phyloP scores from a whole-genome alignment of 2,888 invertebrate genomes.

The Lordiphosa andalusiaca region DNA sequence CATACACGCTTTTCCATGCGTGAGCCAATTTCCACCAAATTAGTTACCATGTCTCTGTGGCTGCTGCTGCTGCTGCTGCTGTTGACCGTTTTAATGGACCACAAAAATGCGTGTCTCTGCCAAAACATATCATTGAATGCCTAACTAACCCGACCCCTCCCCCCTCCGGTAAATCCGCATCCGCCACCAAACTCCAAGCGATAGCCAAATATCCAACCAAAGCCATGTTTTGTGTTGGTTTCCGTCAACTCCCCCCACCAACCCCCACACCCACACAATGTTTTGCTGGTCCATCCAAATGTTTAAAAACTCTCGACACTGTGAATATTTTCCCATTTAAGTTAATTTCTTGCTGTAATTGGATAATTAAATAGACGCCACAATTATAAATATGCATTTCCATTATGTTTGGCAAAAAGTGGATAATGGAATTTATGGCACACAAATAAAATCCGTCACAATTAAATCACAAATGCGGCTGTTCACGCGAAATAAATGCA shows the following conservation, averaged over 20 bases:
- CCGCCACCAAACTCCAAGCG: slow-evolving; percentile 48
- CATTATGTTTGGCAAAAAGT: slow-evolving; percentile 40
- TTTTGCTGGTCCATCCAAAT: slow-evolving; percentile 9
- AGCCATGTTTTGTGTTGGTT: slow-evolving; percentile 33
- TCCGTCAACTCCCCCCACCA: slow-evolving; percentile 14
- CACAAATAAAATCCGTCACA: slow-evolving; percentile 36
- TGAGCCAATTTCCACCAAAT: slow-evolving; percentile 29
- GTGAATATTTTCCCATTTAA: slow-evolving; percentile 41
- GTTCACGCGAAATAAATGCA: slow-evolving; percentile 36
- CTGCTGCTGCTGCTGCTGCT: slow-evolving; percentile 22
- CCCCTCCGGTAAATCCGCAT: slow-evolving; percentile 43
- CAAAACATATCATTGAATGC: slow-evolving; percentile 34
- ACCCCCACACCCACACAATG: slow-evolving; percentile 6
- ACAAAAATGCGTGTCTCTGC: slow-evolving; percentile 58
- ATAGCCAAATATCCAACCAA: slow-evolving; percentile 53
- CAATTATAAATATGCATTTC: slow-evolving; percentile 40
- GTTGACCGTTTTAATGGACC: slow-evolving; percentile 62
- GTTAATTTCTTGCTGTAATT: slow-evolving; percentile 57
- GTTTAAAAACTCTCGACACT: slow-evolving; percentile 23
- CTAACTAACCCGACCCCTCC: background rate
- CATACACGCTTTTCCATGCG: slow-evolving; percentile 55
- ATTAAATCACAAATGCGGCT: slow-evolving; percentile 48
- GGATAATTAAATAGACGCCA: slow-evolving; percentile 63
- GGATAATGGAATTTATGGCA: slow-evolving; percentile 40
- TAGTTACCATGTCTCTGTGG: slow-evolving; percentile 15